phyloP scores from a whole-genome alignment of 2,113 vertebrate species.

The Oceanites oceanicus region DNA sequence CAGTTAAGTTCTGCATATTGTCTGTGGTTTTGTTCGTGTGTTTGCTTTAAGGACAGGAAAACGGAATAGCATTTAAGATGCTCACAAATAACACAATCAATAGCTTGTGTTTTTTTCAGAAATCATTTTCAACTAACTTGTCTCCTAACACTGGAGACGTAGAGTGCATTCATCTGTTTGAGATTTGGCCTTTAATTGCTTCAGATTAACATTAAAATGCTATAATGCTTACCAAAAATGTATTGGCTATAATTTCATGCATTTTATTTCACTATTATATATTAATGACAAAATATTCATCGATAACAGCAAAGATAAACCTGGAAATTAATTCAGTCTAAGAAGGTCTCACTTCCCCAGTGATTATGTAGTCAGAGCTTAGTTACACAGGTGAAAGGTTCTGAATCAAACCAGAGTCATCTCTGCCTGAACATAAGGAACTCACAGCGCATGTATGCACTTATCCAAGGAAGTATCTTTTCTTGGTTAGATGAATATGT shows the following conservation, averaged over 20 bases:
- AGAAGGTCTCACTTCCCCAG: not conserved
- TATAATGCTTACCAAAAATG: slow-evolving; percentile 10
- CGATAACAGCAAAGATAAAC: not conserved
- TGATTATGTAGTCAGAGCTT: not conserved
- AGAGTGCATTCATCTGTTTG: not conserved
- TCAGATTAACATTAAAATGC: not conserved
- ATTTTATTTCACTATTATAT: slow-evolving; percentile 8
- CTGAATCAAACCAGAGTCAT: not conserved
- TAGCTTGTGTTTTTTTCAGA: not conserved
- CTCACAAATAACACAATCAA: slow-evolving; percentile 56
- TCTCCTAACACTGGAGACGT: not conserved
- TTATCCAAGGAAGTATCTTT: not conserved
- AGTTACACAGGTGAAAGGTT: not conserved
- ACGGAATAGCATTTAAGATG: slow-evolving; percentile 2
- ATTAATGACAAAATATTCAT: slow-evolving; percentile 2
- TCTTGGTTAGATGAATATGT: not conserved
- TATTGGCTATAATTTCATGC: not conserved
- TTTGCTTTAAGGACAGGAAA: slow-evolving; percentile 10
- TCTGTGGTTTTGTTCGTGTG: slow-evolving; percentile 13
- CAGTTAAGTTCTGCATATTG: slow-evolving; percentile 3
- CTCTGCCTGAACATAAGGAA: not conserved
- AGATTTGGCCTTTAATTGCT: slow-evolving; percentile 36
- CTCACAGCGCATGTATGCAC: not conserved
- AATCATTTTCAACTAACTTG: not conserved
- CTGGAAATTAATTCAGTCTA: not conserved